Base-by-base conservation (phyloP, 2,113 vertebrate species). In the Macquaria ambigua region DNA sequence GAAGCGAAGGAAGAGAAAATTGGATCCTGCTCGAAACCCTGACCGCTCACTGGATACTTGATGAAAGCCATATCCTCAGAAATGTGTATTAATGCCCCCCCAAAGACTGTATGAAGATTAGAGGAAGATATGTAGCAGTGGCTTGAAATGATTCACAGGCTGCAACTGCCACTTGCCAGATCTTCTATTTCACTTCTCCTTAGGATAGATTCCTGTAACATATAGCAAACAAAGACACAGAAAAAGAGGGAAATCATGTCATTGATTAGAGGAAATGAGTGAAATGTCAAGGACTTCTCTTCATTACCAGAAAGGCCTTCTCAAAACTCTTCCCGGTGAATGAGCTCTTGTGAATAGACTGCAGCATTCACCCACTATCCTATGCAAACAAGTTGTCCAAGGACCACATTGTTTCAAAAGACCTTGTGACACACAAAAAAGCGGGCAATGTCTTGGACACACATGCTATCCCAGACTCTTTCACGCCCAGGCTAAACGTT, bases 401-500 rank as follows among this genome's bases (percentile, higher is more conserved):
- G 93, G 85, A 83, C 84, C 83, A 86, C 95, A 95, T 93, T 95
- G 93, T 95, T 94, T 95, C 93, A 94, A 90, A 94, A 86, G 93
- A 93, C 93, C 90, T 83, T 89, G 88, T 92, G 91, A 93, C 90
- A 94, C 89, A 84, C 89, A 87, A 83, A 92, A 87, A 92, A 95
- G 91, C 74, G 37, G 90, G 84, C 93, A 92, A 87, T 91, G 93
- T 92, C 93, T 95, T 91, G 92, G 92, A 94, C 89, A 94, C 92
- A 92, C 93, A 93, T 90, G 87, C 91, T 83, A 87, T 89, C 88
- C 85, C 88, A 80, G 92, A 91, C 94, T 92, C 93, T 94, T 96
- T 95, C 94, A 95, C 87, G 61, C 91, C 89, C 89, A 89, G 92
- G 93, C 95, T 94, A 95, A 95, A 95, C 93, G 93, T 95, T 96